Conservation (phyloP, 2,888 invertebrate genomes). For the Pyrochroa serraticornis region DNA sequence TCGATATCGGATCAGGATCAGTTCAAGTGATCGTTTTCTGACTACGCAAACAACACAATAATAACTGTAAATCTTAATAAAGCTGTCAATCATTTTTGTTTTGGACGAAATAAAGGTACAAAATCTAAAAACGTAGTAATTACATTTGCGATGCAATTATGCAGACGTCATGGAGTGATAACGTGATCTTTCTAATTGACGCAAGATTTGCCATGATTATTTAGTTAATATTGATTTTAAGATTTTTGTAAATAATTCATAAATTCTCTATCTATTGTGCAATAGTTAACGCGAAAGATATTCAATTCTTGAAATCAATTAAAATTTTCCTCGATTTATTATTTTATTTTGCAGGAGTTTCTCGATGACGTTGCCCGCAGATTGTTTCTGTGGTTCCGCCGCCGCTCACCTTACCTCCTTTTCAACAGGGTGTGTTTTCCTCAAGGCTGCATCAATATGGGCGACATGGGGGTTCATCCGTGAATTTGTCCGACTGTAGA, state of each 20-base stretch:
- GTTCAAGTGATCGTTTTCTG: background rate
- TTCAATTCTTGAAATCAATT: too few relatives aligned
- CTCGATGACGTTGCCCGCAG: too few relatives aligned
- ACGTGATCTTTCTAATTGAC: too few relatives aligned
- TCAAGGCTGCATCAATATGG: constrained; percentile 13
- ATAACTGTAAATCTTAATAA: background rate
- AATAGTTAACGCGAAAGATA: background rate
- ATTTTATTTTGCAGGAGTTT: too few relatives aligned
- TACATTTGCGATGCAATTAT: background rate
- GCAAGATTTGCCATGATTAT: background rate
- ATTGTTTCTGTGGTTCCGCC: background rate
- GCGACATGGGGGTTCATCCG: constrained; percentile 11
- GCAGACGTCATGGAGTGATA: background rate
- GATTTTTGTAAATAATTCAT: background rate
- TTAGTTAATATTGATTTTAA: background rate
- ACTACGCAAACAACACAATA: background rate
- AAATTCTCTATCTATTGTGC: background rate
- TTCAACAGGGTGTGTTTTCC: background rate
- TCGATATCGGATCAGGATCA: background rate
- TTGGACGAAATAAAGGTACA: background rate
- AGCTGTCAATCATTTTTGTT: background rate
- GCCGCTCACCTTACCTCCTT: background rate
- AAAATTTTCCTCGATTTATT: background rate
- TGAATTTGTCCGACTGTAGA: background rate
- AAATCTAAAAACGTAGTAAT: background rate